phyloP scores from a whole-genome alignment of 1,140 invertebrate species.

The Aphaenogaster ashmeadi region DNA sequence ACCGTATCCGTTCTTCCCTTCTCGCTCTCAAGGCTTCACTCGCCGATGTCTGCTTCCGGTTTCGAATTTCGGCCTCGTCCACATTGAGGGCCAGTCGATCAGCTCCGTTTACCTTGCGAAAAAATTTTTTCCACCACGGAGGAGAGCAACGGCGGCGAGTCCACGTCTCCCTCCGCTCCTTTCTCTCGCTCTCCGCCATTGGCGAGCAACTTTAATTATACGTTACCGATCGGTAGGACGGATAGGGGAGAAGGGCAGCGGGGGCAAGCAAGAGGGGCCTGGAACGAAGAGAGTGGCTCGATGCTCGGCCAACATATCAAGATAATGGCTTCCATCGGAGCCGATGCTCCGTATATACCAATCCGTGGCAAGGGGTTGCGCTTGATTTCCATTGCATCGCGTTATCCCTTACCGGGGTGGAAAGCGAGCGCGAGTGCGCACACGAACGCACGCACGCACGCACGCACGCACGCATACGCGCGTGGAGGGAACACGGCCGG shows the following conservation, averaged over 20 bases:
- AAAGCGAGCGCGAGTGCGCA: constrained; percentile 23
- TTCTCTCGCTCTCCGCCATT: constrained; percentile 55
- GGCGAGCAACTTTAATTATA: constrained; percentile 75
- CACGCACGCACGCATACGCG: background rate
- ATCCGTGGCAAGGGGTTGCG: constrained; percentile 79
- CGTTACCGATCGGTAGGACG: constrained; percentile 58
- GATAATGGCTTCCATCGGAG: constrained; percentile 78
- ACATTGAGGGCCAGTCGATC: constrained; percentile 62
- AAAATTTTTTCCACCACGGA: constrained; percentile 64
- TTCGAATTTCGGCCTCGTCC: constrained; percentile 52
- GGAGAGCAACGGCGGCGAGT: constrained; percentile 31
- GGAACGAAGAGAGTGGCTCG: constrained; percentile 75
- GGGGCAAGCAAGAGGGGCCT: constrained; percentile 54
- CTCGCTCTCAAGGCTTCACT: constrained; percentile 4
- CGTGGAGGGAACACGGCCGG: background rate
- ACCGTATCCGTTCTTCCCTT: background rate
- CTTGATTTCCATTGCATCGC: constrained; percentile 81
- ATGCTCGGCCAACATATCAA: constrained; percentile 78
- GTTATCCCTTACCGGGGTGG: constrained; percentile 71
- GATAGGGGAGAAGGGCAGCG: background rate
- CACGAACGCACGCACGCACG: background rate
- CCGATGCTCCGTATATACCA: constrained; percentile 75
- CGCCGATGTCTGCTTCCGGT: constrained; percentile 11
- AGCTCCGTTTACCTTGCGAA: constrained; percentile 56
- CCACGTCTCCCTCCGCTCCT: constrained; percentile 50